Percentiles rank a stretch among this genome's conserved stretches.
Evolutionary conservation across 2,888 invertebrate genomes (phyloP).

Genomic region (Lacanobia wlatinum): DNA sequence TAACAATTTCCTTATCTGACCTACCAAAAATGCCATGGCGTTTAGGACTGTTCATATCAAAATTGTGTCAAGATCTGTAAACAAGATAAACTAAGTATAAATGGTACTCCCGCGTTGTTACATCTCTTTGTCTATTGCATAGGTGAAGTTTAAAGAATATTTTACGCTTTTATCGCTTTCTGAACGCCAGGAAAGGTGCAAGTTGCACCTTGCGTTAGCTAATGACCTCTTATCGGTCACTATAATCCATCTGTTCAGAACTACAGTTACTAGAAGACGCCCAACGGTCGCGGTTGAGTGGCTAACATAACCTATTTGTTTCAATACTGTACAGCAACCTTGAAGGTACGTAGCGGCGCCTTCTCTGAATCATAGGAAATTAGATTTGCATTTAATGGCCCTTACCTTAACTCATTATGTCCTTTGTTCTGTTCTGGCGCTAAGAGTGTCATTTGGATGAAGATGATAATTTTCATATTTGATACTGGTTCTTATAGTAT

Average conservation of each 20-base stretch:
- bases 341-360: slow-evolving; percentile 67
- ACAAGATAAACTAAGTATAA: slow-evolving; percentile 78
- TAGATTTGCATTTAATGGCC: slow-evolving; percentile 68
- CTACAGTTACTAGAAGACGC: slow-evolving; percentile 69
- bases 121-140: slow-evolving; percentile 7
- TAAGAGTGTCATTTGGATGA: slow-evolving; percentile 3
- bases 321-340: slow-evolving; percentile 71
- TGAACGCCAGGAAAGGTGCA: slow-evolving; percentile 51
- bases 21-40: slow-evolving; percentile 66
- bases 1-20: slow-evolving; percentile 53
- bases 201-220: slow-evolving; percentile 65
- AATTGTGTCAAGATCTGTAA: slow-evolving; percentile 87
- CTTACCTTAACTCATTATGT: slow-evolving; percentile 30
- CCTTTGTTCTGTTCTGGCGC: slow-evolving; percentile 35
- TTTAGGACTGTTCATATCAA: slow-evolving; percentile 79
- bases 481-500: neutral
- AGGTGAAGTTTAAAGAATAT: slow-evolving; percentile 9
- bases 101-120: slow-evolving; percentile 34
- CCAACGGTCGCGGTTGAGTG: slow-evolving; percentile 73
- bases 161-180: slow-evolving; percentile 44
- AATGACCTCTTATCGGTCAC: slow-evolving; percentile 74
- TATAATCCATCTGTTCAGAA: slow-evolving; percentile 61
- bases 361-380: slow-evolving; percentile 70
- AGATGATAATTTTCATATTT: neutral
- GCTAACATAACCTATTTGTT: slow-evolving; percentile 64